A percentile compares a stretch with the other conserved stretches of the same genome.
Conservation (phyloP, 2,888 invertebrate species). For the Nasonia oneida region DNA sequence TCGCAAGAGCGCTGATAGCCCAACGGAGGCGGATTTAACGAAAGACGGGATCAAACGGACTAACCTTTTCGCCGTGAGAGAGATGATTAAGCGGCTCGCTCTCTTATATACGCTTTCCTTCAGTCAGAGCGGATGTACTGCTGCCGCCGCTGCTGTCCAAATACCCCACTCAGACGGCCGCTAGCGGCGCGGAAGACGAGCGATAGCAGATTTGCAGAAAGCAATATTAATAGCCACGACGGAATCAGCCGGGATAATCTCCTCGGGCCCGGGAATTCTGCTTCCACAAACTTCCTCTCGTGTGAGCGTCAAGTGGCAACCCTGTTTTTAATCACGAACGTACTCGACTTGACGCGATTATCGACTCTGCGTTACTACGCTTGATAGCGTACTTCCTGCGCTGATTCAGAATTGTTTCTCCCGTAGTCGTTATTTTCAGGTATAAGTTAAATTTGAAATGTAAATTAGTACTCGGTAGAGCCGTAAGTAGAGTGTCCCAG, state of each 20-base stretch:
- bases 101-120: not conserved
- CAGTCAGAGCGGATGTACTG: not conserved
- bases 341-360: slow-evolving; percentile 43
- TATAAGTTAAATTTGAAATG: not conserved
- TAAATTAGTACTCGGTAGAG: not conserved
- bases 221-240: slow-evolving; percentile 71
- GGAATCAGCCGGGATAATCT: slow-evolving; percentile 61
- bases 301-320: slow-evolving; percentile 37
- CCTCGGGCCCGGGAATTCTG: slow-evolving; percentile 13
- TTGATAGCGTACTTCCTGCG: not conserved
- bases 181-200: not conserved
- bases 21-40: not conserved
- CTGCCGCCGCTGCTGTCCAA: not conserved
- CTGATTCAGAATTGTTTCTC: not conserved
- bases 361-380: not conserved
- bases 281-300: slow-evolving; percentile 40
- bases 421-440: not conserved
- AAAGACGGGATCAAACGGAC: slow-evolving; percentile 27
- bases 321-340: slow-evolving; percentile 51
- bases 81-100: slow-evolving; percentile 32
- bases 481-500: not conserved
- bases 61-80: slow-evolving; percentile 17
- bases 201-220: slow-evolving; percentile 68
- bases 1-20: not conserved
- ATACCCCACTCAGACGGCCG: slow-evolving; percentile 9